Conservation (phyloP, 2,797 vertebrate genomes). For the Muraenolepis orangiensis region DNA sequence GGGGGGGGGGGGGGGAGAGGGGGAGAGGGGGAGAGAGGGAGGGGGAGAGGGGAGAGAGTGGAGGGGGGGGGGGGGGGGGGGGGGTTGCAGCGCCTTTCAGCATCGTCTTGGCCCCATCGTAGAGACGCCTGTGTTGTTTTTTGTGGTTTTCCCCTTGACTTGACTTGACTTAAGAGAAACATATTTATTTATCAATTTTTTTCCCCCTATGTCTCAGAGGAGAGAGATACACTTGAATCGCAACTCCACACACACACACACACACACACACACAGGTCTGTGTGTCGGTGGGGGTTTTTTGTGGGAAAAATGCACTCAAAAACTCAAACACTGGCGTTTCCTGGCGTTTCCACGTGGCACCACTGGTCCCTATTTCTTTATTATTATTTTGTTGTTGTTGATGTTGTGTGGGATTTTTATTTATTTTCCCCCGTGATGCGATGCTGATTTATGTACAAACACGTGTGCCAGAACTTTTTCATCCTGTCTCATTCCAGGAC, state of each 20-base stretch:
- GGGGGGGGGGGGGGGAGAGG: too few relatives aligned
- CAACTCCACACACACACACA: neutral
- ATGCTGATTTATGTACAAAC: slow-evolving; percentile 68
- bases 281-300: neutral
- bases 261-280: neutral
- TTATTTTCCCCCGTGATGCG: slow-evolving; percentile 54
- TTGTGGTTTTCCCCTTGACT: too few relatives aligned
- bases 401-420: neutral
- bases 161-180: neutral
- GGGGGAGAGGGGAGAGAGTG: too few relatives aligned
- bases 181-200: neutral
- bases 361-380: neutral
- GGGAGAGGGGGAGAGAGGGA: too few relatives aligned
- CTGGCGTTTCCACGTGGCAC: neutral
- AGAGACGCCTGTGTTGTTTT: neutral
- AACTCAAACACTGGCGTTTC: neutral
- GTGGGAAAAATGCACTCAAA: neutral
- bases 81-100: neutral
- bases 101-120: neutral
- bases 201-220: neutral
- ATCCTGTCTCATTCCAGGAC: slow-evolving; percentile 34
- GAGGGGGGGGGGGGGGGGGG: too few relatives aligned
- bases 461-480: slow-evolving; percentile 57
- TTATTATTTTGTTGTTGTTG: too few relatives aligned
- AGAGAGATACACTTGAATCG: neutral